Evolutionary conservation across 37 sponge, comb jelly and placozoan species (phyloP).

Genomic region (Ianthella basta): DNA sequence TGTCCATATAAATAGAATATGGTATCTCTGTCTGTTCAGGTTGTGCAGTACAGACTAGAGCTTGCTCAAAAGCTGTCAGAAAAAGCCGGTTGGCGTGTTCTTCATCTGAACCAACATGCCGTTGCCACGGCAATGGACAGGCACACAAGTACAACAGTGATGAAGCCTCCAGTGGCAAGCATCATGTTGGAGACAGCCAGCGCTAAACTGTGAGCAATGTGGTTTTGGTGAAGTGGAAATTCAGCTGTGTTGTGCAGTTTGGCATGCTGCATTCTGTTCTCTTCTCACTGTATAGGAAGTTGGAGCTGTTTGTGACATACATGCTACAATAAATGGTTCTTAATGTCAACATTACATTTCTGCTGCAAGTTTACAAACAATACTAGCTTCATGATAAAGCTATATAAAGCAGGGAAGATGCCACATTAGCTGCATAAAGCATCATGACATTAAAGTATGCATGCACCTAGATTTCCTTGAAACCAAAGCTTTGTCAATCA

Average conservation of each 20-base stretch:
- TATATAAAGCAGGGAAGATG: too few species aligned
- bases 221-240: neutral
- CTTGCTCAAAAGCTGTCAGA: constrained; percentile 30
- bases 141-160: neutral
- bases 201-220: constrained; percentile 44
- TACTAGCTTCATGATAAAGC: too few species aligned
- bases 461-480: too few species aligned
- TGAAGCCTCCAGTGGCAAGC: constrained; percentile 35
- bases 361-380: too few species aligned
- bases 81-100: constrained; percentile 44
- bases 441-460: too few species aligned
- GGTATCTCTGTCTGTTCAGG: constrained; percentile 24
- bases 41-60: constrained; percentile 40
- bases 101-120: constrained; percentile 37
- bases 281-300: neutral
- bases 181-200: constrained; percentile 57
- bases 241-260: neutral
- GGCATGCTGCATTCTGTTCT: constrained; percentile 46
- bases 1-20: too few species aligned
- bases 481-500: too few species aligned
- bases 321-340: too few species aligned
- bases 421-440: too few species aligned
- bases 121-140: constrained; percentile 33
- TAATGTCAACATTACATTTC: too few species aligned
- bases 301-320: constrained; percentile 9